Evolutionary conservation across 2,797 vertebrate species (phyloP), one percentile per base, ranked within the genome.

Genomic region (Myotis vivesi): DNA sequence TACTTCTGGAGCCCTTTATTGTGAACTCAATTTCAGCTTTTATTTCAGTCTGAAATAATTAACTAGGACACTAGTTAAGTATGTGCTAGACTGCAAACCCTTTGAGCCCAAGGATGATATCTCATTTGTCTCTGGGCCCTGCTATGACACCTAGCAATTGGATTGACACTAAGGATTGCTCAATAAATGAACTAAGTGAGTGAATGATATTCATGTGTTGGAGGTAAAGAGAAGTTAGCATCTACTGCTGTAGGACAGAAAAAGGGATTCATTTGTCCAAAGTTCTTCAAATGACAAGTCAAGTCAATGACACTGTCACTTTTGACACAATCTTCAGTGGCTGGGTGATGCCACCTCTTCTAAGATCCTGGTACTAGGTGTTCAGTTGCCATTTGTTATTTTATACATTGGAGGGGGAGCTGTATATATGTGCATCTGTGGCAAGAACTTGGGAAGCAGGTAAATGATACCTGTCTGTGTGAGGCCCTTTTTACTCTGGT

Each of bases 201-300:
- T 75, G n/a, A 73, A 83, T 3, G 44, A 38, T 75, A 85, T 12
- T 36, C 46, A 55, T n/a, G 23, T 68, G 28, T 71, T 57, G 73
- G 44, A 91, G 25, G 57, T 81, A 62, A 90, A 72, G 64, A 75
- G 23, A 79, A 23, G 19, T 85, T 25, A 76, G 49, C 53, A 72
- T 59, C n/a, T 23, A 13, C 59, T 57, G n/a, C 53, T 76, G 5
- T 41, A 75, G 85, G 25, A 68, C 77, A 64, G 69, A 51, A 76
- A 30, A 79, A 38, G 16, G n/a, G 55, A 92, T 89, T 92, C 71
- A 76, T 73, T 88, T 84, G 28, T 77, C 36, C 51, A 77, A 51
- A 36, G 59, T 51, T 59, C 75, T 94, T 86, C 83, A 79, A 90
- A 91, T 38, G 92, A 19, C 23, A 95, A 90, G 68, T 53, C 76